Conservation (phyloP, 1,140 invertebrate genomes). For the Diuraphis noxia region DNA sequence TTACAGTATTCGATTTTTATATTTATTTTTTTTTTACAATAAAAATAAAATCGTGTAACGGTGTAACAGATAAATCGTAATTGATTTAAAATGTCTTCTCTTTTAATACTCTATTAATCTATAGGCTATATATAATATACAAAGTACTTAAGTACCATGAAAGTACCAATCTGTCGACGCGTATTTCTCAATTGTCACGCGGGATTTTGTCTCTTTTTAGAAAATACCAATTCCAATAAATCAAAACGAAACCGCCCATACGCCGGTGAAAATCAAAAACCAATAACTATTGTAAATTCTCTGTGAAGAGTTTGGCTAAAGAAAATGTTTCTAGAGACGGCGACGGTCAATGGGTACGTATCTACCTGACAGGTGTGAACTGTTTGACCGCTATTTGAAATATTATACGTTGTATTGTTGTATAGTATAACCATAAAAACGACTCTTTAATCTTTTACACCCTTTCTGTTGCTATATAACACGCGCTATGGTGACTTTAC, state of each 20-base stretch:
- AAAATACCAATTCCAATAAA: not conserved
- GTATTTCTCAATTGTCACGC: not conserved
- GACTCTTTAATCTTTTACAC: constrained; percentile 24
- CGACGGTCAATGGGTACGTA: not conserved
- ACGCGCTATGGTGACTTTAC: constrained; percentile 18
- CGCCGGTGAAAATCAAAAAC: constrained; percentile 19
- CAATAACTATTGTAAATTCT: not conserved
- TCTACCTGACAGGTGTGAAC: constrained; percentile 43
- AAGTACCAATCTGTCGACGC: not conserved
- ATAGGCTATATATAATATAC: not conserved
- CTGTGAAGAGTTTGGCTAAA: not conserved
- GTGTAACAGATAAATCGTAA: not conserved
- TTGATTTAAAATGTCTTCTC: not conserved
- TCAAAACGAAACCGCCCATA: not conserved
- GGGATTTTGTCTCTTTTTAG: not conserved
- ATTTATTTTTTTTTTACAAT: not conserved
- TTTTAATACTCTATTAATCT: constrained; percentile 7
- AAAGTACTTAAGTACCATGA: not conserved
- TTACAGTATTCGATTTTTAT: not conserved
- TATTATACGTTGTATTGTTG: not conserved
- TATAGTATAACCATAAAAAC: constrained; percentile 27
- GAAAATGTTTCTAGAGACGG: not conserved
- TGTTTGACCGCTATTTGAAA: constrained; percentile 36
- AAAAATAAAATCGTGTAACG: not conserved
- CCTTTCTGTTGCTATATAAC: not conserved